A percentile compares a stretch with the other conserved stretches of the same genome.
These are phyloP conservation scores for Drosophila asahinai DNA, from an alignment of 1,140 invertebrate genomes.

Conservation along the genomic window DNA sequence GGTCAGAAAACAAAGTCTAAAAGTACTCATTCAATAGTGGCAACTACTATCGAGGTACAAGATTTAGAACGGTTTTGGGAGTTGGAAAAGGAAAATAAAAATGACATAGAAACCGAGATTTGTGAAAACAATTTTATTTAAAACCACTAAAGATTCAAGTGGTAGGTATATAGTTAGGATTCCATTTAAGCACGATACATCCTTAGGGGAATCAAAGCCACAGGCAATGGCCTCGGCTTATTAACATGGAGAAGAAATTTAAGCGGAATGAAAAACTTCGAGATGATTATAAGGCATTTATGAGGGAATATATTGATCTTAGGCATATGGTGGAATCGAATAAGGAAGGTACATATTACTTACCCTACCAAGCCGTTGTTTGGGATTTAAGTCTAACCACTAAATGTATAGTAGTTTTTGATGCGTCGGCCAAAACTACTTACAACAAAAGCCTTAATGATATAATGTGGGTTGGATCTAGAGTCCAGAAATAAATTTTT, in stretches of 20 bases:
- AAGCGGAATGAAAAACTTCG: too few relatives aligned
- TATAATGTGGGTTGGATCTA: too few relatives aligned
- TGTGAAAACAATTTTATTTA: too few relatives aligned
- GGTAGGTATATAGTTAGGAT: too few relatives aligned
- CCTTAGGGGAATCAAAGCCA: conserved; percentile 3
- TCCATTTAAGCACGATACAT: not conserved
- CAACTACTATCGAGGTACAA: too few relatives aligned
- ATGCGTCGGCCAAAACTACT: not conserved
- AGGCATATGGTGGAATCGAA: not conserved
- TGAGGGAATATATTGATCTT: not conserved
- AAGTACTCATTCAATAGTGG: too few relatives aligned
- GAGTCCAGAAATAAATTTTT: too few relatives aligned
- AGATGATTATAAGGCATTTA: not conserved
- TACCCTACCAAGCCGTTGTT: not conserved
- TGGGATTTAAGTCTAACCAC: not conserved
- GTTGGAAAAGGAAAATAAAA: too few relatives aligned
- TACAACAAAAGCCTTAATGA: not conserved
- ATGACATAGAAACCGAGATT: too few relatives aligned
- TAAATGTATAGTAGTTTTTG: not conserved
- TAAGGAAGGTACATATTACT: not conserved
- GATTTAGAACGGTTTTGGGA: too few relatives aligned
- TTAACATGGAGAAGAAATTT: not conserved
- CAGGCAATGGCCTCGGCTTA: not conserved
- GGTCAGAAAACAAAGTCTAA: too few relatives aligned
- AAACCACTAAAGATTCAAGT: too few relatives aligned